These are phyloP conservation scores for Trinectes maculatus DNA, from an alignment of 2,113 vertebrate genomes.

Conservation along the genomic window DNA sequence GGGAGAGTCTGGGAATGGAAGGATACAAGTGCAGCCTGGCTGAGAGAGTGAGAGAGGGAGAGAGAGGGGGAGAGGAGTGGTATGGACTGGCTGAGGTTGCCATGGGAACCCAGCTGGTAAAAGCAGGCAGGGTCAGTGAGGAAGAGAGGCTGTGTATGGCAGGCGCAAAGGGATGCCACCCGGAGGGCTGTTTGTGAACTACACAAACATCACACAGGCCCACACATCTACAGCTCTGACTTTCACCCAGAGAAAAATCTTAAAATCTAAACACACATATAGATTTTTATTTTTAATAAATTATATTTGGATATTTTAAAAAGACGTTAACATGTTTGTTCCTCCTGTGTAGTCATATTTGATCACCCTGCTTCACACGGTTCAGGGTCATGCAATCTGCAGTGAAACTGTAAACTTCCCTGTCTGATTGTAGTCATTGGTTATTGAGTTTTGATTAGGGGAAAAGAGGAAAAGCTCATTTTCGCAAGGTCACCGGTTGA, in stretches of 20 bases:
- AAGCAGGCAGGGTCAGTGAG: conserved; percentile 77
- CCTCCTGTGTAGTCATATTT: not conserved
- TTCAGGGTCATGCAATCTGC: conserved; percentile 44
- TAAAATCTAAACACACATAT: no score
- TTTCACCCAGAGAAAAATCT: not conserved
- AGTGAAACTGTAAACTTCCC: conserved; percentile 15
- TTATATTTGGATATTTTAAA: not conserved
- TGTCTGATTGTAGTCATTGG: conserved; percentile 42
- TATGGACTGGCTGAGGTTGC: conserved; percentile 77
- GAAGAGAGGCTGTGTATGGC: conserved; percentile 58
- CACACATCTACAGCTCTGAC: not conserved
- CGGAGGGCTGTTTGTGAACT: conserved; percentile 53
- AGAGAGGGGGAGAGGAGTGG: conserved; percentile 62
- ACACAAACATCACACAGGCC: conserved; percentile 59
- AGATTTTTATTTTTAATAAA: not conserved
- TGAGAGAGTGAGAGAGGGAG: conserved; percentile 42
- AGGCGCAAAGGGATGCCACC: conserved; percentile 69
- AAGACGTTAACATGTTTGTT: no score
- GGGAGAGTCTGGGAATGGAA: conserved; percentile 70
- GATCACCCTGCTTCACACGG: not conserved
- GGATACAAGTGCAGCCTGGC: conserved; percentile 65
- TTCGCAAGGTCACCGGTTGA: conserved; percentile 50
- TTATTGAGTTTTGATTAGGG: conserved; percentile 66
- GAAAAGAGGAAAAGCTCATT: conserved; percentile 60
- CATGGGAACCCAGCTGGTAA: conserved; percentile 81